Evolutionary conservation across 1,140 invertebrate species (phyloP).

Genomic region (Cryptotermes secundus): DNA sequence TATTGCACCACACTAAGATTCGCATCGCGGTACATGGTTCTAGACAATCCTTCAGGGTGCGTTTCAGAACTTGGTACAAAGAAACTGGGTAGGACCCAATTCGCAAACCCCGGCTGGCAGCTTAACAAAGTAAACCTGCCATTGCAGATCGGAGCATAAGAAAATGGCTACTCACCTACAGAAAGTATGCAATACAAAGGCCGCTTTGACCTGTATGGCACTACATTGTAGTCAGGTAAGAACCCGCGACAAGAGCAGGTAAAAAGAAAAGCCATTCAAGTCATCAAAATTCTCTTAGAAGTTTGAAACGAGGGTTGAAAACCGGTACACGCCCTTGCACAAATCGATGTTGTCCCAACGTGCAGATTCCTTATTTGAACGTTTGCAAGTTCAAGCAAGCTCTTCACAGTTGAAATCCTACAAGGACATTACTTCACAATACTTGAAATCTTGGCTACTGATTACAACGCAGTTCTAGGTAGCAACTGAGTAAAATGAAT

Average conservation of each 20-base stretch:
- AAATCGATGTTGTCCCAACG: neutral
- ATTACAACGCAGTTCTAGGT: too few species aligned
- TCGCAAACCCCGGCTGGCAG: neutral
- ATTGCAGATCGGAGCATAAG: neutral
- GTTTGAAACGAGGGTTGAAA: conserved; percentile 1
- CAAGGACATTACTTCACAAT: too few species aligned
- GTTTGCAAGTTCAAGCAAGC: too few species aligned
- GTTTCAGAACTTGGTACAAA: neutral
- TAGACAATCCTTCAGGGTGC: too few species aligned
- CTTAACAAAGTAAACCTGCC: neutral
- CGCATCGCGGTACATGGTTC: too few species aligned
- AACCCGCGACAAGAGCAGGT: neutral
- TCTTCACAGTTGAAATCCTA: too few species aligned
- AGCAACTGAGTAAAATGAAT: too few species aligned
- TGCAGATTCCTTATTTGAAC: neutral
- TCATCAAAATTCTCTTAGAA: neutral
- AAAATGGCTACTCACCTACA: neutral
- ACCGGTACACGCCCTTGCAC: neutral
- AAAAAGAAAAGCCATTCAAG: neutral
- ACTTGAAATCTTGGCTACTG: too few species aligned
- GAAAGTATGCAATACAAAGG: neutral
- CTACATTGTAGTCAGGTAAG: neutral
- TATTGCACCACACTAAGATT: too few species aligned
- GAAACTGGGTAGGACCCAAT: neutral
- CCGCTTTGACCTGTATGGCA: neutral